Conservation (phyloP, 2,797 vertebrate genomes). For the Threskiornis aethiopicus region DNA sequence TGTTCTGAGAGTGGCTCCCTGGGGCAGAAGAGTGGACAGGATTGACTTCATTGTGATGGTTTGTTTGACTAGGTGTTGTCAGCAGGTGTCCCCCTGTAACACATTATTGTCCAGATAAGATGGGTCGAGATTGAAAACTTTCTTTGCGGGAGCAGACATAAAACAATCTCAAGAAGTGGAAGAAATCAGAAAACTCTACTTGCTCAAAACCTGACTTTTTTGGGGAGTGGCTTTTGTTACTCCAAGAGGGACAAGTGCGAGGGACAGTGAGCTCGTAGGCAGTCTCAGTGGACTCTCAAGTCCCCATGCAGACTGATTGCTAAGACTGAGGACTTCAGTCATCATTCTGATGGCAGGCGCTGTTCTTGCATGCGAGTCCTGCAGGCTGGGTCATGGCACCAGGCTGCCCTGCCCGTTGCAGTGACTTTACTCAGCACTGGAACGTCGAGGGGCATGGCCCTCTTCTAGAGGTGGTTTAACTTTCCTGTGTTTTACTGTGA, state of each 20-base stretch:
- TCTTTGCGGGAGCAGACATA: not conserved
- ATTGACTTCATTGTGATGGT: not conserved
- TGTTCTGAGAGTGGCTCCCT: not conserved
- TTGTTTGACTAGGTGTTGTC: not conserved
- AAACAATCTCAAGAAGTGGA: not conserved
- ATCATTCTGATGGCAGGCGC: not conserved
- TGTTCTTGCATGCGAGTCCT: not conserved
- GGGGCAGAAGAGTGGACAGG: not conserved
- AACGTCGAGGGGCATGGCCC: not conserved
- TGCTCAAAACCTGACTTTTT: not conserved
- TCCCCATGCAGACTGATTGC: not conserved
- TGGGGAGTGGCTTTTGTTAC: not conserved
- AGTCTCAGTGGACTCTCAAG: not conserved
- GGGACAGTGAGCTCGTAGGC: not conserved
- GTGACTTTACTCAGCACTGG: not conserved
- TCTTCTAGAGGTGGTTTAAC: not conserved
- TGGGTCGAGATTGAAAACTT: not conserved
- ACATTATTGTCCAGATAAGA: not conserved
- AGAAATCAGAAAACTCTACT: not conserved
- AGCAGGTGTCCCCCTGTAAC: not conserved
- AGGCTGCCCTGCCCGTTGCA: not conserved
- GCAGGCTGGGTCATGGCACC: not conserved
- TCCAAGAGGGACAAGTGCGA: not conserved
- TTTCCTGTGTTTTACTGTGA: not conserved
- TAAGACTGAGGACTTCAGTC: not conserved